Evolutionary conservation across 2,113 vertebrate species (phyloP), one percentile per base, ranked within the genome.

Genomic region (Rissa tridactyla): DNA sequence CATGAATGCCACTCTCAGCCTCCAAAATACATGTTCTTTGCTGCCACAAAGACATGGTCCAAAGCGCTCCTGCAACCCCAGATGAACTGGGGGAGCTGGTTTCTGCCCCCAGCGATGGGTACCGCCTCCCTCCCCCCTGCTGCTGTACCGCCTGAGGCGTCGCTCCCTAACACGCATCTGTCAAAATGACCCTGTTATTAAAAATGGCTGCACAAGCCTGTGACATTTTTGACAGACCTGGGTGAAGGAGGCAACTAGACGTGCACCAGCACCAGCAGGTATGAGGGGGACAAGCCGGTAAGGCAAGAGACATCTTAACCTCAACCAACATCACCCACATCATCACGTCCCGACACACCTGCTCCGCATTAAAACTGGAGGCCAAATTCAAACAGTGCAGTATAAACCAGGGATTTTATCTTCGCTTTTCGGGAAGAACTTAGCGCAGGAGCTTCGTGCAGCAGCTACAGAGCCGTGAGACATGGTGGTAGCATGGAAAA

Each of bases 91-190:
- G 32, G 42, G 18, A 91, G 46, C 54, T 61, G 71, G 49, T n/a
- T 65, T 66, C 57, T 86, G 65, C 6, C 17, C 7, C 9, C 52
- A 18, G 22, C 0, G 0, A n/a, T 0, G 2, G 44, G 29, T 47
- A 62, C 13, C 38, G 5, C 21, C 40, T 36, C 29, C 8, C 25
- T 32, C 13, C 16, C 19, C 7, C 15, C 32, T 49, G 42, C 30
- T 23, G 38, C 29, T 21, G 13, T 9, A 13, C 34, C 9, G 1
- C 34, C 34, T 58, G 15, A 34, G 70, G 57, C 5, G 1, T 49
- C 32, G 1, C 26, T 85, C 42, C 87, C 26, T 38, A 32, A 62
- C 26, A 54, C 0, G 0, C 5, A 2, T 9, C 46, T 84, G 19
- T 16, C 79, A 52, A 72, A 80, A 61, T 3, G 22, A 61, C 19